Percentiles rank a stretch among this genome's conserved stretches.
phyloP scores from a whole-genome alignment of 1,140 invertebrate genomes.

The Pteromalus puparum region DNA sequence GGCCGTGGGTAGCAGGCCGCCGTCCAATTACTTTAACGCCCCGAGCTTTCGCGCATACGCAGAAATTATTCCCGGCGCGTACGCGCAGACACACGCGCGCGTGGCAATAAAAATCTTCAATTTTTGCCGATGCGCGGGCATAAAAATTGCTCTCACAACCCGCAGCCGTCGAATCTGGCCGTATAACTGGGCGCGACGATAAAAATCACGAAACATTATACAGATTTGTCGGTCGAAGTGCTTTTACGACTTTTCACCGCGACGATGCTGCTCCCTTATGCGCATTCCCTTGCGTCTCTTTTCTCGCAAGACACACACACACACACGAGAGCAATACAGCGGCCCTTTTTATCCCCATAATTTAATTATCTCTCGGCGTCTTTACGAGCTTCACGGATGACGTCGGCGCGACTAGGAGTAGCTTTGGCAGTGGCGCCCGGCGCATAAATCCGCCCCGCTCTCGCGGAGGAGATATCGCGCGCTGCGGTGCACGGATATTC shows the following conservation, averaged over 20 bases:
- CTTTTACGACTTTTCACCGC: slow-evolving; percentile 69
- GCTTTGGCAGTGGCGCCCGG: not conserved
- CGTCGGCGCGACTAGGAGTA: not conserved
- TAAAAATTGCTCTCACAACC: slow-evolving; percentile 41
- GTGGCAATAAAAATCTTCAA: slow-evolving; percentile 48
- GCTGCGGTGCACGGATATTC: not conserved
- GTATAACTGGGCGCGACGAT: slow-evolving; percentile 56
- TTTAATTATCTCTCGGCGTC: slow-evolving; percentile 66
- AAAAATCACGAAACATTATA: slow-evolving; percentile 71
- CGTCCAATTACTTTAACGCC: slow-evolving; percentile 50
- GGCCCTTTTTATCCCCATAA: slow-evolving; percentile 66
- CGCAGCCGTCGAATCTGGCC: not conserved
- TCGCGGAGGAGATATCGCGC: slow-evolving; percentile 1
- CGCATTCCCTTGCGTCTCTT: slow-evolving; percentile 28
- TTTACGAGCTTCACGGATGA: slow-evolving; percentile 57
- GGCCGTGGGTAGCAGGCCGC: not conserved
- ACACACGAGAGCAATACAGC: too few relatives aligned
- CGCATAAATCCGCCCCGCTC: slow-evolving; percentile 12
- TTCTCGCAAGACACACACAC: not conserved
- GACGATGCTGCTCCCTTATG: slow-evolving; percentile 35
- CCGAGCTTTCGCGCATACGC: not conserved
- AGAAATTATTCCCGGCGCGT: slow-evolving; percentile 51
- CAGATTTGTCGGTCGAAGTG: slow-evolving; percentile 70
- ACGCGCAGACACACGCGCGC: not conserved
- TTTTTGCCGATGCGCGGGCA: slow-evolving; percentile 36